Conservation (phyloP, 2,797 vertebrate genomes). For the Cynodonichthys magdalenae region DNA sequence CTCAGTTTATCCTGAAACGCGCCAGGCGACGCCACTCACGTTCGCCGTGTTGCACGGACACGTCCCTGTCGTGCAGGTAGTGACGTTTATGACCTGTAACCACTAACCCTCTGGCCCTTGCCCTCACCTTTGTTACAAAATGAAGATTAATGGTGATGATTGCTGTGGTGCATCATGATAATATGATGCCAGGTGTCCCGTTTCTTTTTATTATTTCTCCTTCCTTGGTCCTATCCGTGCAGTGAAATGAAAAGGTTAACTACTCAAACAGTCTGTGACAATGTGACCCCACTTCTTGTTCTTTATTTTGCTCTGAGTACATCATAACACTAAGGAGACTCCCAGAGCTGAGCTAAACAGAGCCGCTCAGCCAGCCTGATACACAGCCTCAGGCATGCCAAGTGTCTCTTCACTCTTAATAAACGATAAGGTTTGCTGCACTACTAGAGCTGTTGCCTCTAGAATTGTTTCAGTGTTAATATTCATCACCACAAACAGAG, state of each 20-base stretch:
- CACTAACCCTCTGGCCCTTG: slow-evolving; percentile 63
- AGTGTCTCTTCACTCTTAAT: slow-evolving; percentile 30
- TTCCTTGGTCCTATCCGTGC: slow-evolving; percentile 43
- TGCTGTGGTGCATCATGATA: slow-evolving; percentile 54
- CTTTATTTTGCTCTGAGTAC: not conserved
- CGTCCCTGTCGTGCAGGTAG: slow-evolving; percentile 99
- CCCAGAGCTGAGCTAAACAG: slow-evolving; percentile 31
- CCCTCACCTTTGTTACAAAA: slow-evolving; percentile 53
- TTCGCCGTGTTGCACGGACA: slow-evolving; percentile 99
- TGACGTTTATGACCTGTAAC: slow-evolving; percentile 71
- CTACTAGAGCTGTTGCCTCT: slow-evolving; percentile 26
- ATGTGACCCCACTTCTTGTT: slow-evolving; percentile 17
- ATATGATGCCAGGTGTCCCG: slow-evolving; percentile 20
- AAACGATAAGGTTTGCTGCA: slow-evolving; percentile 23
- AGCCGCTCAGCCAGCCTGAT: slow-evolving; percentile 31
- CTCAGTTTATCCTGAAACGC: slow-evolving; percentile 99
- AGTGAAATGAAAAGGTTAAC: slow-evolving; percentile 21
- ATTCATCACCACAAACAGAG: slow-evolving; percentile 24
- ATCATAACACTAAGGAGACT: slow-evolving; percentile 20
- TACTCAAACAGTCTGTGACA: slow-evolving; percentile 31
- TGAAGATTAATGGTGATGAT: slow-evolving; percentile 53
- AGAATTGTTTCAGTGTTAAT: slow-evolving; percentile 50
- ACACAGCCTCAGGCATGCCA: slow-evolving; percentile 28
- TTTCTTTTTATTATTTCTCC: slow-evolving; percentile 23
- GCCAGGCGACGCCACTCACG: slow-evolving; percentile 98